Conservation (phyloP, 2,888 invertebrate genomes). For the Aphidius colemani region DNA sequence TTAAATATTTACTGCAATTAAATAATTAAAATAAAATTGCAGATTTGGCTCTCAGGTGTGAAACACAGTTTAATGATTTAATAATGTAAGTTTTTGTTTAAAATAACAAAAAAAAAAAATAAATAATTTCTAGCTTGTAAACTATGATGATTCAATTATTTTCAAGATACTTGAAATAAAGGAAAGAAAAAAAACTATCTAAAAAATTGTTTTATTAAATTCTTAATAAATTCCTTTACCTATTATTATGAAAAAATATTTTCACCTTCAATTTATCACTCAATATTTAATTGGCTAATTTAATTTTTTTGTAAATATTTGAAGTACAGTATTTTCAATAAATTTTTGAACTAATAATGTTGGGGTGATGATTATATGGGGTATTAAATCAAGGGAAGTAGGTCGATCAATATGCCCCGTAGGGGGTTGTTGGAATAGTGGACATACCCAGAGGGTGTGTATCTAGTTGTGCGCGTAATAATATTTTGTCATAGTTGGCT, state of each 20-base stretch:
- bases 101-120: slow-evolving; percentile 45
- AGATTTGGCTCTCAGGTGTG: slow-evolving; percentile 54
- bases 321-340: too few species aligned
- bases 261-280: too few species aligned
- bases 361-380: neutral
- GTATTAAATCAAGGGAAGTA: too few species aligned
- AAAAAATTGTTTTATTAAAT: too few species aligned
- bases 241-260: neutral
- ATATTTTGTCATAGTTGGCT: too few species aligned
- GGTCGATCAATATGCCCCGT: too few species aligned
- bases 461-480: too few species aligned
- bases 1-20: slow-evolving; percentile 2
- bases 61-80: slow-evolving; percentile 47
- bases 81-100: slow-evolving; percentile 56
- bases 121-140: slow-evolving; percentile 53
- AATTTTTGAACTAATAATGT: neutral
- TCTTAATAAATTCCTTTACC: too few species aligned
- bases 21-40: slow-evolving; percentile 9
- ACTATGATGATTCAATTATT: slow-evolving; percentile 7
- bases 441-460: too few species aligned
- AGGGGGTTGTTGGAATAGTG: too few species aligned
- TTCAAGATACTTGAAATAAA: too few species aligned
- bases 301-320: slow-evolving; percentile 1
- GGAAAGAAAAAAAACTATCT: too few species aligned
- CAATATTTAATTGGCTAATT: neutral